These are phyloP conservation scores for Rhynchonycteris naso DNA, from an alignment of 2,797 vertebrate genomes.

Conservation along the genomic window DNA sequence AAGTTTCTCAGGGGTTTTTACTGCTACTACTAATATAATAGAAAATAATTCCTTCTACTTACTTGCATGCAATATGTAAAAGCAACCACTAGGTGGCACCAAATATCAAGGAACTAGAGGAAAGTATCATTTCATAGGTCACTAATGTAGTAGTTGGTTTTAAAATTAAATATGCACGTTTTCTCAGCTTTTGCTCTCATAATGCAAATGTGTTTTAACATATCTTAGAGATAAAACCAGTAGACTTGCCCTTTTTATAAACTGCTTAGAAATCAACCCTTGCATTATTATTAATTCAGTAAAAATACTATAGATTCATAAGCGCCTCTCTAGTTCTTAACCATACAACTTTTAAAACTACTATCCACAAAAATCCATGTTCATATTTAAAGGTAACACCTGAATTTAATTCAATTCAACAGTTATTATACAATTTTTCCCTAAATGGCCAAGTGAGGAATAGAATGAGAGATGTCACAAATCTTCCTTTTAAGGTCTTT, in stretches of 20 bases:
- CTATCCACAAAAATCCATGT: background rate
- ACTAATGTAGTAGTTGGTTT: slow-evolving; percentile 34
- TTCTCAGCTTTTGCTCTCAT: background rate
- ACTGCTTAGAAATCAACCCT: background rate
- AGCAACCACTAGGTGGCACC: slow-evolving; percentile 85
- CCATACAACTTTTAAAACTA: background rate
- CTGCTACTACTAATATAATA: background rate
- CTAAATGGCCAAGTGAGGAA: background rate
- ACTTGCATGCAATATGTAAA: slow-evolving; percentile 77
- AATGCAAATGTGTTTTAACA: background rate
- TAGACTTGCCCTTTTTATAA: background rate
- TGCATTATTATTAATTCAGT: background rate
- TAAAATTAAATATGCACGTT: background rate
- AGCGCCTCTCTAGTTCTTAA: slow-evolving; percentile 10
- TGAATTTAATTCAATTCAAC: background rate
- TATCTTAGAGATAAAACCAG: background rate
- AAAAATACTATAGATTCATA: background rate
- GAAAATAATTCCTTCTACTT: background rate
- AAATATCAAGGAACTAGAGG: slow-evolving; percentile 77
- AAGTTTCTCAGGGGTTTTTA: slow-evolving; percentile 22
- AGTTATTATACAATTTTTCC: background rate
- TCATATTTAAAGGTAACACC: slow-evolving; percentile 6
- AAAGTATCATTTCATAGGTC: background rate
- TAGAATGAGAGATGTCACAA: background rate
- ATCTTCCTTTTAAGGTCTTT: background rate